Conservation (phyloP, 1,140 invertebrate genomes). For the Diprion similis region DNA sequence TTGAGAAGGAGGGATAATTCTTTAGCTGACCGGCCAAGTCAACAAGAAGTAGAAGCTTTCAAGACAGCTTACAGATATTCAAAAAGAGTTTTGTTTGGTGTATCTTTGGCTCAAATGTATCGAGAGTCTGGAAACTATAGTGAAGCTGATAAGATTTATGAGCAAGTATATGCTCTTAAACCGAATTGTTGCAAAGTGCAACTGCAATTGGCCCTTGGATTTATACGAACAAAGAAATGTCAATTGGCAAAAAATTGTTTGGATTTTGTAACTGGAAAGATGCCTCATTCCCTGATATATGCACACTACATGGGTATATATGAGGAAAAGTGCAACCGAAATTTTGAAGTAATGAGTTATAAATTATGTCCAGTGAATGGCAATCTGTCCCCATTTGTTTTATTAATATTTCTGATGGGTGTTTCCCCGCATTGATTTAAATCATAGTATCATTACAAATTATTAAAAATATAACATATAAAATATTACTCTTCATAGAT, state of each 20-base stretch:
- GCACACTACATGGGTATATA: constrained; percentile 2
- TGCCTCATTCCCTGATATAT: not conserved
- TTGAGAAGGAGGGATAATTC: not conserved
- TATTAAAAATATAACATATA: no score
- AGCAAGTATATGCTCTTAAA: not conserved
- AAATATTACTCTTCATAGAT: not conserved
- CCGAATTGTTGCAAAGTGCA: not conserved
- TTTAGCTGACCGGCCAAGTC: not conserved
- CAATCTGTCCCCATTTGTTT: no score
- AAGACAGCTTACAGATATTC: not conserved
- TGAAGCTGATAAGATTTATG: not conserved
- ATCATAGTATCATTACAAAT: no score
- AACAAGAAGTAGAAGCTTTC: not conserved
- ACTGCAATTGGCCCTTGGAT: not conserved
- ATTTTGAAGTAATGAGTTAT: not conserved
- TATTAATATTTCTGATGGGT: not conserved
- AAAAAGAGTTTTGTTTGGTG: not conserved
- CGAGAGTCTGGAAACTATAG: not conserved
- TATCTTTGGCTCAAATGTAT: not conserved
- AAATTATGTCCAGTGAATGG: no score
- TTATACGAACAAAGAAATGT: not conserved
- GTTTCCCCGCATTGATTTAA: not conserved
- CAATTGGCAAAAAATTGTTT: not conserved
- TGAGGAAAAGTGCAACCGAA: not conserved
- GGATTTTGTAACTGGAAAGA: not conserved